Evolutionary conservation across 1,140 invertebrate species (phyloP).

Genomic region (Periplaneta americana): DNA sequence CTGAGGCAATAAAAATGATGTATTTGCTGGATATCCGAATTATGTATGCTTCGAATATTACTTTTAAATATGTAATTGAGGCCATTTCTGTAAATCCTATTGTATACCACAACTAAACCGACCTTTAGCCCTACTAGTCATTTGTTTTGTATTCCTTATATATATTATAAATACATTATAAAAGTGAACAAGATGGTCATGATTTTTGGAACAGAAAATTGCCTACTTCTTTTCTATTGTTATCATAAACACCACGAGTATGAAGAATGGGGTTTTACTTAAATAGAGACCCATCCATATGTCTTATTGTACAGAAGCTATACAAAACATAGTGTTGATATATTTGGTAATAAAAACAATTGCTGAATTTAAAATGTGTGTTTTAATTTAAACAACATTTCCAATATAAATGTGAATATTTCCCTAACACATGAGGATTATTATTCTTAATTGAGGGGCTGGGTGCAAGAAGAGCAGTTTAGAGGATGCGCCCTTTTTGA

Average conservation of each 20-base stretch:
- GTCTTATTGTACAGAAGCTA: not conserved
- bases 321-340: not conserved
- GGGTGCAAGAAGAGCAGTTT: too few relatives aligned
- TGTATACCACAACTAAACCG: not conserved
- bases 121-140: not conserved
- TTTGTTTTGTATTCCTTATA: not conserved
- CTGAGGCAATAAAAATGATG: too few relatives aligned
- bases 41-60: not conserved
- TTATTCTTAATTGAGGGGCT: too few relatives aligned
- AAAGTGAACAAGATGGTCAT: not conserved
- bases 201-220: not conserved
- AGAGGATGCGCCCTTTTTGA: too few relatives aligned
- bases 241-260: constrained; percentile 1
- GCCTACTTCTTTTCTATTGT: not conserved
- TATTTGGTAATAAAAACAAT: constrained; percentile 9
- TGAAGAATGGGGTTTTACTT: not conserved
- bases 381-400: not conserved
- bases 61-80: not conserved
- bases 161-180: not conserved
- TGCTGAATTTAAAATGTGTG: not conserved
- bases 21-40: not conserved
- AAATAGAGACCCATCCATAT: not conserved
- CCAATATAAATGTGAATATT: too few relatives aligned
- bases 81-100: not conserved
- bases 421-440: too few relatives aligned